These are phyloP conservation scores for Chouioia cunea DNA, from an alignment of 2,888 invertebrate species.

Conservation along the genomic window DNA sequence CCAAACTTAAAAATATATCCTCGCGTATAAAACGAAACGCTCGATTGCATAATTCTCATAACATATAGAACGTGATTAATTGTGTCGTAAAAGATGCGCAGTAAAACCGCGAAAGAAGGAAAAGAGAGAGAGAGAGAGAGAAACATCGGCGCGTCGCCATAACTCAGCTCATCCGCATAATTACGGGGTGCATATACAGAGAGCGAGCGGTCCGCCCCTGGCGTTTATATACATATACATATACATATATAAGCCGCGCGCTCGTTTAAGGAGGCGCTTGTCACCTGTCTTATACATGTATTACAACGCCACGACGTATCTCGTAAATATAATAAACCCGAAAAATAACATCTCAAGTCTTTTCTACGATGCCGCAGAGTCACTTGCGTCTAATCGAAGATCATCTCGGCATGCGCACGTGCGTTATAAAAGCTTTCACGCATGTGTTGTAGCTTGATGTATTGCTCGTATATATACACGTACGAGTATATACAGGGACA, in stretches of 20 bases:
- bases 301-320: conserved; percentile 50
- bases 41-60: no score
- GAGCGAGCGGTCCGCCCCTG: conserved; percentile 17
- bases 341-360: conserved; percentile 53
- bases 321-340: conserved; percentile 57
- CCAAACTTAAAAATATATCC: no score
- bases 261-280: conserved; percentile 48
- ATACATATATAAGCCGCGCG: conserved; percentile 20
- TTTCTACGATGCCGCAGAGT: background rate
- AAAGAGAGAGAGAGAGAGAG: background rate
- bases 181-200: conserved; percentile 54
- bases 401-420: background rate
- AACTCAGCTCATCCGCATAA: conserved; percentile 61
- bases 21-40: no score
- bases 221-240: conserved; percentile 17
- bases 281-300: conserved; percentile 53
- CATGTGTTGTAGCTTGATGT: no score
- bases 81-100: conserved; percentile 34
- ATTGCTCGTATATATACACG: no score
- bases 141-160: conserved; percentile 50
- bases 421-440: no score
- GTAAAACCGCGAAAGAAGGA: background rate
- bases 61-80: conserved; percentile 33
- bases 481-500: no score
- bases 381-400: conserved; percentile 9